A percentile compares a stretch with the other conserved stretches of the same genome.
phyloP scores from a whole-genome alignment of 1,140 invertebrate genomes.

The Polypedilum pembai region DNA sequence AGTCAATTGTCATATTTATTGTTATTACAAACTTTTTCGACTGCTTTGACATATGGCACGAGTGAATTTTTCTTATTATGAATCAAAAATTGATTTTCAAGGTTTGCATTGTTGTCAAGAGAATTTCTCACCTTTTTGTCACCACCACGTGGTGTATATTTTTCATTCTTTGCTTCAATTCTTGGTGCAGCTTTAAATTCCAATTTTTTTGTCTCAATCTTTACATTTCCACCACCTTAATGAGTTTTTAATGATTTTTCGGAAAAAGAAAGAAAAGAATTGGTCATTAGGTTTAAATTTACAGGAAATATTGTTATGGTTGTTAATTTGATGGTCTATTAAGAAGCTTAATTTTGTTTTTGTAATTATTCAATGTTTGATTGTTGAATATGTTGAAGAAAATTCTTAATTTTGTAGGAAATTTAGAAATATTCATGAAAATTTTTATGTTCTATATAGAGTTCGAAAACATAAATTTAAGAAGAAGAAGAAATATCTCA shows the following conservation, averaged over 20 bases:
- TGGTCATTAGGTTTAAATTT: too few species aligned
- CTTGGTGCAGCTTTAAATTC: conserved; percentile 76
- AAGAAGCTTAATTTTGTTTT: too few species aligned
- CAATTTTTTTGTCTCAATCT: conserved; percentile 80
- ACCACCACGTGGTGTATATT: conserved; percentile 78
- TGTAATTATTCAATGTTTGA: too few species aligned
- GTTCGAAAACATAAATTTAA: too few species aligned
- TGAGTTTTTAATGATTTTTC: neutral
- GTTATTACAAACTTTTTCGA: neutral
- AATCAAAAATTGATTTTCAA: neutral
- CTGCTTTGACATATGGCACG: neutral
- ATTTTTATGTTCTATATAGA: too few species aligned
- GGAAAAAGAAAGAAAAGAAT: too few species aligned
- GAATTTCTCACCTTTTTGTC: conserved; percentile 74
- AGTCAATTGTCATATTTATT: neutral
- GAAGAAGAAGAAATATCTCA: too few species aligned
- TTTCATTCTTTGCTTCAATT: conserved; percentile 87
- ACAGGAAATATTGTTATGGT: too few species aligned
- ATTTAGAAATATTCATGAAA: too few species aligned
- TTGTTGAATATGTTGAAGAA: too few species aligned
- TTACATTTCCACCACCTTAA: conserved; percentile 72
- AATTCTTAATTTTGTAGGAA: too few species aligned
- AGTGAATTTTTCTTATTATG: neutral
- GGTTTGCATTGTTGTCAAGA: neutral
- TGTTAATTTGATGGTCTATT: too few species aligned